Conservation (phyloP, 2,888 invertebrate species). For the Drosophila neonasuta region DNA sequence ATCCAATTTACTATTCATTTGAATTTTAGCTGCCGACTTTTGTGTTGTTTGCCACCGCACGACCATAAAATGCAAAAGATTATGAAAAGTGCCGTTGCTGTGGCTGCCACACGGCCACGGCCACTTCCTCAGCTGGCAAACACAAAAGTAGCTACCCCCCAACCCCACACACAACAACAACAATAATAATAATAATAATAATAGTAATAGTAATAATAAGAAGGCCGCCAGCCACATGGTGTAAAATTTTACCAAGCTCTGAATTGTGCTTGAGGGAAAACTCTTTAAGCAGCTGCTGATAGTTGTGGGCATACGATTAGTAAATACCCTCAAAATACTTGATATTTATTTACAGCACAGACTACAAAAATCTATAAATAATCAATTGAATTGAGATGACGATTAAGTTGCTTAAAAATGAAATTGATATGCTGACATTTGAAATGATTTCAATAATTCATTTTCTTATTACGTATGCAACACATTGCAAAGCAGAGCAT, state of each 20-base stretch:
- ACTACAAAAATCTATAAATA: background rate
- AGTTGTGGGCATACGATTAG: background rate
- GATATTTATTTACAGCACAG: too few species aligned
- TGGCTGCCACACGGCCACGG: slow-evolving; percentile 30
- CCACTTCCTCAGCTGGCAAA: slow-evolving; percentile 57
- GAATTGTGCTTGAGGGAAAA: slow-evolving; percentile 7
- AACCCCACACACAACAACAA: slow-evolving; percentile 41
- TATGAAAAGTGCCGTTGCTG: slow-evolving; percentile 66
- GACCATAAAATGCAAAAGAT: slow-evolving; percentile 75
- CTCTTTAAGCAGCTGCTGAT: slow-evolving; percentile 1
- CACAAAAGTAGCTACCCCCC: slow-evolving; percentile 26
- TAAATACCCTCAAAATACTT: background rate
- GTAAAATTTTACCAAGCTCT: background rate
- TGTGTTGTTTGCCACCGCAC: slow-evolving; percentile 53
- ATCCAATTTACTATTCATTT: slow-evolving; percentile 72
- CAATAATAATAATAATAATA: slow-evolving; percentile 45
- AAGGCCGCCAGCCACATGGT: slow-evolving; percentile 34
- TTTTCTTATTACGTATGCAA: background rate
- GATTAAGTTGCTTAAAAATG: too few species aligned
- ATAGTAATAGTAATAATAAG: slow-evolving; percentile 46
- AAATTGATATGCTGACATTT: too few species aligned
- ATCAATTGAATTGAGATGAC: background rate
- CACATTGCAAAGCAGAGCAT: background rate
- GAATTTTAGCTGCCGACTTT: slow-evolving; percentile 67
- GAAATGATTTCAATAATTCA: background rate